Percentiles rank a stretch among this genome's conserved stretches.
phyloP scores from a whole-genome alignment of 2,797 vertebrate species.

The Tapera naevia region DNA sequence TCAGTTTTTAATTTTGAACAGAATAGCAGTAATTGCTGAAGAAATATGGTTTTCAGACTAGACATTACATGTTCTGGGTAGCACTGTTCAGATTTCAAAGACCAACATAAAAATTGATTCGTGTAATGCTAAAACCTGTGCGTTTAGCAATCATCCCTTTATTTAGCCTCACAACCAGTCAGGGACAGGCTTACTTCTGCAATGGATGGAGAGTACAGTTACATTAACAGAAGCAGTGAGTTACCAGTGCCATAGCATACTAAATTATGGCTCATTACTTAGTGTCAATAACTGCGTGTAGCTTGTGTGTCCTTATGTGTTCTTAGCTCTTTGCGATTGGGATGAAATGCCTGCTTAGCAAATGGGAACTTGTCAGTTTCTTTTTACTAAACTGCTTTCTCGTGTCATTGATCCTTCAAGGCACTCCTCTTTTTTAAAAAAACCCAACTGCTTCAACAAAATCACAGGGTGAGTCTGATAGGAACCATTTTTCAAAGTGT shows the following conservation, averaged over 20 bases:
- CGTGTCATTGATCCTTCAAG: background rate
- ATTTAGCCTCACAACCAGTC: background rate
- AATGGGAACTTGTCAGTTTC: slow-evolving; percentile 2
- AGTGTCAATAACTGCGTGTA: background rate
- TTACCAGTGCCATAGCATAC: background rate
- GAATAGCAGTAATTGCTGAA: background rate
- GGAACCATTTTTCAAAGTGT: background rate
- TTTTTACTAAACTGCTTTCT: background rate
- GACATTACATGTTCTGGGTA: background rate
- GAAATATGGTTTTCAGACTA: background rate
- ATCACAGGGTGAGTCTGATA: background rate
- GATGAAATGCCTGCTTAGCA: background rate
- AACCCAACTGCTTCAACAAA: background rate
- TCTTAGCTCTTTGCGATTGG: background rate
- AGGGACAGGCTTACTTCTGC: background rate
- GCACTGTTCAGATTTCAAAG: background rate
- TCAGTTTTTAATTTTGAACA: background rate
- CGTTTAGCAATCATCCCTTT: background rate
- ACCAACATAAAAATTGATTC: background rate
- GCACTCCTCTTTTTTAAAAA: background rate
- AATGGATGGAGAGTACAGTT: background rate
- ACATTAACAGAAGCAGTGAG: background rate
- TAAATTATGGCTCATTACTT: background rate
- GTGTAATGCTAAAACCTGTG: background rate
- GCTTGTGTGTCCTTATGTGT: background rate